Evolutionary conservation across 2,888 invertebrate genomes (phyloP).

Genomic region (Hyposoter didymator): DNA sequence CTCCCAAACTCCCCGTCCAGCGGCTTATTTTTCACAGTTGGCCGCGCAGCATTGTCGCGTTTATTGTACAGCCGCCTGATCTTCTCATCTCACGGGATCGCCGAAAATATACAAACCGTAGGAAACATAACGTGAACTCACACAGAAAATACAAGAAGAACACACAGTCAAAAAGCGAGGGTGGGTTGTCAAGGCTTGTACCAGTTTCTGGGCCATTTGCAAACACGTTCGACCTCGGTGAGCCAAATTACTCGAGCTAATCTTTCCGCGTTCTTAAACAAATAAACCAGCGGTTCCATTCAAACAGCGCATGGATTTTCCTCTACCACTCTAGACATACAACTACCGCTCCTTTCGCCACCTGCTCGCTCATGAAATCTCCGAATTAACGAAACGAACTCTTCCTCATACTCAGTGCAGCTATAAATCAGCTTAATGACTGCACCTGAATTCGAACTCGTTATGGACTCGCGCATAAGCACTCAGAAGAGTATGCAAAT

Average conservation of each 20-base stretch:
- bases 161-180: constrained; percentile 9
- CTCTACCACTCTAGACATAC: background rate
- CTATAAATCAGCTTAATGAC: constrained; percentile 70
- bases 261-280: constrained; percentile 62
- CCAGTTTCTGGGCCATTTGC: background rate
- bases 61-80: constrained; percentile 26
- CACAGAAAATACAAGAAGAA: background rate
- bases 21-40: background rate
- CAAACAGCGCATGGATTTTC: constrained; percentile 28
- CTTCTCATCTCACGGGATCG: constrained; percentile 31
- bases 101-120: constrained; percentile 1
- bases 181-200: background rate
- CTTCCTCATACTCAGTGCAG: constrained; percentile 47
- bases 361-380: background rate
- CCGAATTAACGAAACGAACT: background rate
- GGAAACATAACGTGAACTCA: background rate
- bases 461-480: constrained; percentile 62
- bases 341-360: background rate
- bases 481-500: background rate
- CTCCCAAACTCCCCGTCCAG: background rate
- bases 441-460: constrained; percentile 58
- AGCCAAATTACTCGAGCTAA: constrained; percentile 57
- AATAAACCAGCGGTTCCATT: constrained; percentile 55
- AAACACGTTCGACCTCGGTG: constrained; percentile 24
- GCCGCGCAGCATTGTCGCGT: constrained; percentile 13